Evolutionary conservation across 2,797 vertebrate species (phyloP).

Genomic region (Rachycentron canadum): DNA sequence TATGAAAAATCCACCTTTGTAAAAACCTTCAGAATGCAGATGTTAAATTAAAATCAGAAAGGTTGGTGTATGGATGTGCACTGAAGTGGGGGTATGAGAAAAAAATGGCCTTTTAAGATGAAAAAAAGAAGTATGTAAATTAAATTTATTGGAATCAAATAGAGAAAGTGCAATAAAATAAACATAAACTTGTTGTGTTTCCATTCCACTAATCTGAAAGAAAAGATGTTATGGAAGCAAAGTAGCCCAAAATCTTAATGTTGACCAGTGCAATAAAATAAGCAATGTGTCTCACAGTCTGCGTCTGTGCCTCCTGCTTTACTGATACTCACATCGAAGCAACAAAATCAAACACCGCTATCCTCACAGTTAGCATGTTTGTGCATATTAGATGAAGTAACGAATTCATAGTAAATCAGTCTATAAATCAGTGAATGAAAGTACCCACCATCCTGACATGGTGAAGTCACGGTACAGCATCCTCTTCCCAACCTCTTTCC

Average conservation of each 20-base stretch:
- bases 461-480: constrained; percentile 98
- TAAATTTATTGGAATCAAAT: too few relatives aligned
- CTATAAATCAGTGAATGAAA: not conserved
- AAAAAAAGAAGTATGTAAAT: too few relatives aligned
- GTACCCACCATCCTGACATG: constrained; percentile 97
- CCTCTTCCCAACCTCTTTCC: constrained; percentile 97
- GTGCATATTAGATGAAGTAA: not conserved
- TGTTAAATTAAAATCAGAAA: too few relatives aligned
- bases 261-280: too few relatives aligned
- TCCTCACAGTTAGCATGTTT: not conserved
- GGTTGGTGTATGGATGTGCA: too few relatives aligned
- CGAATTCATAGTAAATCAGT: not conserved
- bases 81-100: too few relatives aligned
- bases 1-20: too few relatives aligned
- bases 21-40: too few relatives aligned
- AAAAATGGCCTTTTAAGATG: too few relatives aligned
- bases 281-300: not conserved
- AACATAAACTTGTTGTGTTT: not conserved
- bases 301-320: not conserved
- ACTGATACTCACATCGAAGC: not conserved
- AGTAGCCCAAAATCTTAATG: too few relatives aligned
- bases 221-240: too few relatives aligned
- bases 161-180: not conserved
- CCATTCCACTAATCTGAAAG: not conserved
- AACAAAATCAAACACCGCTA: not conserved